These are phyloP conservation scores for Fragum whitleyi DNA, from an alignment of 2,888 invertebrate genomes.

Conservation along the genomic window DNA sequence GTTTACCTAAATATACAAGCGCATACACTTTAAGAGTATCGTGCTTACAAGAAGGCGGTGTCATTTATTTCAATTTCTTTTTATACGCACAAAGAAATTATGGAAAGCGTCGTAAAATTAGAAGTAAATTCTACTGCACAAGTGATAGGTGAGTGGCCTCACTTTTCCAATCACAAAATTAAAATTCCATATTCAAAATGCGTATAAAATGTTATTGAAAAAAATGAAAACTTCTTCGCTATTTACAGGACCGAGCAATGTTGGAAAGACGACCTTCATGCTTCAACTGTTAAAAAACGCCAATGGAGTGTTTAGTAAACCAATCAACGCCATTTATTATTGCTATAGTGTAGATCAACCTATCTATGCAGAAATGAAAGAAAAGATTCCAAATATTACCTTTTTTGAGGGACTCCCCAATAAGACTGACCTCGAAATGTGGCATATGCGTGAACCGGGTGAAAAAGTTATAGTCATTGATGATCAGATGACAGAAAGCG, in stretches of 20 bases:
- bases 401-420: conserved; percentile 55
- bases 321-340: conserved; percentile 49
- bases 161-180: background rate
- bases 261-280: conserved; percentile 52
- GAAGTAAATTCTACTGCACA: conserved; percentile 46
- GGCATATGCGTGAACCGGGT: conserved; percentile 41
- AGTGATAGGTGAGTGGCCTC: conserved; percentile 44
- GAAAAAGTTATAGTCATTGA: conserved; percentile 53
- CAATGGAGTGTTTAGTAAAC: conserved; percentile 47
- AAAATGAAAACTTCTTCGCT: background rate
- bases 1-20: background rate
- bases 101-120: conserved; percentile 46
- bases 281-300: conserved; percentile 50
- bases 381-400: conserved; percentile 42
- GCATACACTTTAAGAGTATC: conserved; percentile 3
- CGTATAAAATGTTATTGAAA: conserved; percentile 9
- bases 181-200: background rate
- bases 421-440: conserved; percentile 43
- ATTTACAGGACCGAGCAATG: conserved; percentile 46
- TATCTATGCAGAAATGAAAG: conserved; percentile 56
- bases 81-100: conserved; percentile 10
- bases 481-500: conserved; percentile 49
- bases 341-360: conserved; percentile 63
- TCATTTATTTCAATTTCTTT: conserved; percentile 2
- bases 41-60: background rate